Evolutionary conservation across 2,888 invertebrate genomes (phyloP), one percentile per base, ranked within the genome.

Genomic region (Mesorhabditis belari): DNA sequence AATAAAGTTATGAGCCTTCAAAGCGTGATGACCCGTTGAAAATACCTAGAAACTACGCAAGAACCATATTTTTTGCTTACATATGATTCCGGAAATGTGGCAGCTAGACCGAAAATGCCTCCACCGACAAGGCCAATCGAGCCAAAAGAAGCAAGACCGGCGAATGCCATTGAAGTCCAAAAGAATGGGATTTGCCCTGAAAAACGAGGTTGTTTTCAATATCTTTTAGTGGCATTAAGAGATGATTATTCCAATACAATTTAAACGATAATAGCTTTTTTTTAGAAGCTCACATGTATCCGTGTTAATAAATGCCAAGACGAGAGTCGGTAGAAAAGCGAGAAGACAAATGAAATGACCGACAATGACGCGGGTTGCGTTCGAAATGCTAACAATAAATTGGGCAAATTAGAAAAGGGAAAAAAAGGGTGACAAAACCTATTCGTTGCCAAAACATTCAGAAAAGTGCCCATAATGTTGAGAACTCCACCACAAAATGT

Each of bases 91-190:
- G 70, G 68, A 50, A 64, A 70, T 17, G 65, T 58, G 0, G 68
- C 66, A 19, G 70, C 67, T 0, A 73, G 58, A 12, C 73, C 73
- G 0, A 66, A 44, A 55, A 73, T 65, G 0, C 71, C 73, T 6
- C 68, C 71, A 51, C 68, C 73, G 50, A 73, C 67, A 59, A 71
- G 55, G 50, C 73, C 73, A 12, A 73, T 58, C 2, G 70, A 67
- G n/a, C 69, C 71, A 28, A 70, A 68, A 56, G 66, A 65, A 5
- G 71, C 67, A 6, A 68, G 54, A 9, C 66, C 62, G 2, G 69
- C 64, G 27, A 73, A 29, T 3, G 23, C 23, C 66, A 71, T 62
- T 0, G 71, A 67, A 27, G 70, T 24, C 49, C 65, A 63, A 64
- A 71, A 73, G 63, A 73, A 73, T 3, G 55, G 25, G 5, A 56